Conservation (phyloP, 2,113 vertebrate genomes). For the Albula goreensis region DNA sequence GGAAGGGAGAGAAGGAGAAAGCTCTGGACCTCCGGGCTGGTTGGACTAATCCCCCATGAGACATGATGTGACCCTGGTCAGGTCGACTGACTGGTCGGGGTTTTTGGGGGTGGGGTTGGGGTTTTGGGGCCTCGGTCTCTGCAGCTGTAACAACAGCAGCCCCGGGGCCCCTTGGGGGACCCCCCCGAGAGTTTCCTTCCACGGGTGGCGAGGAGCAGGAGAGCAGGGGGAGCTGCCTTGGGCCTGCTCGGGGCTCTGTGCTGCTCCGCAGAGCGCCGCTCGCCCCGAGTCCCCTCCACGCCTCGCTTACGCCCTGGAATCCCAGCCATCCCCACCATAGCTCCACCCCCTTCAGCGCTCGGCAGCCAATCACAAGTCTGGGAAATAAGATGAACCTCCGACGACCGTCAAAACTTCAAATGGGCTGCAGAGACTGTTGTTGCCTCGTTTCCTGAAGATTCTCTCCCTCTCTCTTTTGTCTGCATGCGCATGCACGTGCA, state of each 20-base stretch:
- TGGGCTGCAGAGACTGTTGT: background rate
- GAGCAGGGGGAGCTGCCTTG: background rate
- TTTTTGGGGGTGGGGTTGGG: no score
- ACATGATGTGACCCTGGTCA: conserved; percentile 8
- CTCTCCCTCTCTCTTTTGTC: background rate
- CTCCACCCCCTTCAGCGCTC: background rate
- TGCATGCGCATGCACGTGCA: background rate
- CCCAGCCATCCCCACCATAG: background rate
- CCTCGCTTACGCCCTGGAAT: background rate
- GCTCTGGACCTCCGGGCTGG: conserved; percentile 12
- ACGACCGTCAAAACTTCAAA: background rate
- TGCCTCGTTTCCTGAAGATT: background rate
- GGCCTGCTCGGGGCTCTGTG: background rate
- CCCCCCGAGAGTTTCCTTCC: background rate
- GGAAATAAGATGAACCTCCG: background rate
- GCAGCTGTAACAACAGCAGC: conserved; percentile 18
- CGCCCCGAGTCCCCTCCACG: background rate
- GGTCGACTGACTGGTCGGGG: background rate
- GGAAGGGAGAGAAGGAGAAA: background rate
- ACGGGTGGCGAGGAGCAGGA: background rate
- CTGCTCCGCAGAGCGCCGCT: background rate
- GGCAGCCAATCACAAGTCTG: background rate
- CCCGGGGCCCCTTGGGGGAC: background rate
- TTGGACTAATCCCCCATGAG: conserved; percentile 4
- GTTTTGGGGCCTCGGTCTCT: background rate